Evolutionary conservation across 1,140 invertebrate species (phyloP).

Genomic region (Pantala flavescens): DNA sequence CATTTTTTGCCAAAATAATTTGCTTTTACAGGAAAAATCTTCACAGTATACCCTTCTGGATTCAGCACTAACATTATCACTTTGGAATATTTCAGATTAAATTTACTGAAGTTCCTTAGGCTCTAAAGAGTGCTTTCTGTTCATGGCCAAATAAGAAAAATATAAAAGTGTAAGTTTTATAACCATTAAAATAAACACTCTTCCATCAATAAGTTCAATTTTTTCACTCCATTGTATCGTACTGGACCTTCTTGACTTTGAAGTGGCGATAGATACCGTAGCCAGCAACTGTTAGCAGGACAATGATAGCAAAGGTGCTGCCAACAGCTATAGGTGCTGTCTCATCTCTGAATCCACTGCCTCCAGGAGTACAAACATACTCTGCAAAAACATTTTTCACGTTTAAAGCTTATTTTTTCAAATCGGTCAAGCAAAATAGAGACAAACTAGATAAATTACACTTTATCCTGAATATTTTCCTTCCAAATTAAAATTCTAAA

Average conservation of each 20-base stretch:
- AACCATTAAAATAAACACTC: background rate
- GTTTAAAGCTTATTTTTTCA: too few species aligned
- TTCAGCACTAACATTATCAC: too few species aligned
- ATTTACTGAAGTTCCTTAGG: too few species aligned
- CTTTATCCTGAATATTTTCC: too few species aligned
- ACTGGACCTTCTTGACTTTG: constrained; percentile 82
- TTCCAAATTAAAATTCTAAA: background rate
- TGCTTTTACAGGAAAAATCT: too few species aligned
- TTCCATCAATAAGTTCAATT: background rate
- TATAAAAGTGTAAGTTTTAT: background rate
- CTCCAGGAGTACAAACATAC: constrained; percentile 28
- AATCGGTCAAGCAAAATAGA: too few species aligned
- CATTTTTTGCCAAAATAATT: too few species aligned
- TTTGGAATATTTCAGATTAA: too few species aligned
- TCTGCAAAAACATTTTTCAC: constrained; percentile 25
- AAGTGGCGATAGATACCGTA: constrained; percentile 80
- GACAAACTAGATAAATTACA: too few species aligned
- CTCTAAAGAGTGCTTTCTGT: background rate
- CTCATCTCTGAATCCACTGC: constrained; percentile 50
- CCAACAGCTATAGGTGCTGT: constrained; percentile 78
- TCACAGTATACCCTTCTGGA: too few species aligned
- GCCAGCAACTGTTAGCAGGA: constrained; percentile 65
- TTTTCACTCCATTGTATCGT: constrained; percentile 80
- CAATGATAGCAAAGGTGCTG: constrained; percentile 68
- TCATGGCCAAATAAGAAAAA: background rate